Conservation (phyloP, 2,888 invertebrate genomes). For the Nephrotoma guestfalica region DNA sequence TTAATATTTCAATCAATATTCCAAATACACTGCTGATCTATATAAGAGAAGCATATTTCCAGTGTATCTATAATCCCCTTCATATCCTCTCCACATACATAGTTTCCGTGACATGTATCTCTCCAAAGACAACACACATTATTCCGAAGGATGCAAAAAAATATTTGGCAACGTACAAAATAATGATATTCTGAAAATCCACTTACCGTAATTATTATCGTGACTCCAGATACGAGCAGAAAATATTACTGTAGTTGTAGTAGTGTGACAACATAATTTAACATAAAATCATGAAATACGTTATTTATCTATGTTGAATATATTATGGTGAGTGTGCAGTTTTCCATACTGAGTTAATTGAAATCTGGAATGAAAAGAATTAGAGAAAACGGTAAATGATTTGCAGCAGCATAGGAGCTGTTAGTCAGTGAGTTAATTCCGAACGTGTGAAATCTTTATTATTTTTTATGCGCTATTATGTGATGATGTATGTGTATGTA, state of each 20-base stretch:
- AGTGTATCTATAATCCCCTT: neutral
- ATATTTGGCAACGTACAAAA: neutral
- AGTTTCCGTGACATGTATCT: neutral
- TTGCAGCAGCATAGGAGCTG: neutral
- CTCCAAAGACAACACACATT: neutral
- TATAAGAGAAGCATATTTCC: neutral
- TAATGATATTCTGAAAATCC: neutral
- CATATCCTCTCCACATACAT: neutral
- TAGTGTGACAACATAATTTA: neutral
- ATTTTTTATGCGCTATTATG: neutral
- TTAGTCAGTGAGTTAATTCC: neutral
- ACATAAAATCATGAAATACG: neutral
- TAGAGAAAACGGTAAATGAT: neutral
- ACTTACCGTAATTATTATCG: neutral
- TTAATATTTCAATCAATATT: neutral
- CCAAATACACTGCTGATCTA: neutral
- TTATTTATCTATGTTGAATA: neutral
- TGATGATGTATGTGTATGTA: neutral
- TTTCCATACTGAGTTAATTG: neutral
- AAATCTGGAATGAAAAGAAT: neutral
- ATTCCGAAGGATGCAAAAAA: neutral
- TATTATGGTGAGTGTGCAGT: neutral
- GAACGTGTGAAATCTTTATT: neutral
- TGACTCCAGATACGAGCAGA: neutral
- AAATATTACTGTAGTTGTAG: neutral